Evolutionary conservation across 2,113 vertebrate species (phyloP).

Genomic region (Murina feae): DNA sequence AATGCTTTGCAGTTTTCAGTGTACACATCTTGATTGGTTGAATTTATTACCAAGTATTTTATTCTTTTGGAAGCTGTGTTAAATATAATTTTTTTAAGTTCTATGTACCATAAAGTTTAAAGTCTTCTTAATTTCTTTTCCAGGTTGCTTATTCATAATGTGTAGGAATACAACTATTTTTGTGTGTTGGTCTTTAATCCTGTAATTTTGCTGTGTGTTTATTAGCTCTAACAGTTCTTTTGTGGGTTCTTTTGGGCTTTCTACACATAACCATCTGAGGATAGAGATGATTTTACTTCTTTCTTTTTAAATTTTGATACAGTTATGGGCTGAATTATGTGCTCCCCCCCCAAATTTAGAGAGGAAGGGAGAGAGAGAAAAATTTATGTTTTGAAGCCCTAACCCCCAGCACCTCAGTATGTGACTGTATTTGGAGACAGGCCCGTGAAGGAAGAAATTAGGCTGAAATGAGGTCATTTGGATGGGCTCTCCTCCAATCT

Average conservation of each 20-base stretch:
- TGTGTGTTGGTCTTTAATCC: not conserved
- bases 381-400: not conserved
- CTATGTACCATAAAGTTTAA: not conserved
- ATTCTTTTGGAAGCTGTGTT: not conserved
- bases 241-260: not conserved
- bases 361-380: too few species aligned
- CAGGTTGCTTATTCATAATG: not conserved
- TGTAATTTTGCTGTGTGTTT: not conserved
- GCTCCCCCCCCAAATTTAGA: not conserved
- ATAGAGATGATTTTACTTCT: not conserved
- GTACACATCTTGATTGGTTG: not conserved
- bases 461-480: not conserved
- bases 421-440: not conserved
- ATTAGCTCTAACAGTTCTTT: not conserved
- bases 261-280: not conserved
- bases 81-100: not conserved
- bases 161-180: not conserved
- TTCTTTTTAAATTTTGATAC: not conserved
- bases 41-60: not conserved
- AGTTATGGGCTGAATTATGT: not conserved
- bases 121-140: not conserved
- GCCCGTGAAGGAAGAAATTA: not conserved
- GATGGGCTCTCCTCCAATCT: not conserved
- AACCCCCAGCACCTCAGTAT: not conserved
- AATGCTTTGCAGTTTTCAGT: not conserved